Evolutionary conservation across 2,797 vertebrate genomes (phyloP).

Genomic region (Gallinago stenura): DNA sequence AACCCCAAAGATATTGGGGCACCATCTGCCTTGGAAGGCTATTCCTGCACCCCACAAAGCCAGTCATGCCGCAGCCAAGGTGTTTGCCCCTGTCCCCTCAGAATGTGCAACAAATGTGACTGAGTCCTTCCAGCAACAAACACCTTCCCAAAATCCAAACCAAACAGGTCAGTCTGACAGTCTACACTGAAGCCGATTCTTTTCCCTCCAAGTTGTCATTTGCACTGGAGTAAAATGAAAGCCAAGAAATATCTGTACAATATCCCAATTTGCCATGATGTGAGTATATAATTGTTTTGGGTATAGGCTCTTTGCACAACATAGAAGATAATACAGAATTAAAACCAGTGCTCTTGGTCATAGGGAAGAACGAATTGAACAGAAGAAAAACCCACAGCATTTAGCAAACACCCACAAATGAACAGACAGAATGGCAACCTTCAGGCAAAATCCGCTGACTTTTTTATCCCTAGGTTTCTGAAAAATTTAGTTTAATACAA

Average conservation of each 20-base stretch:
- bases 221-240: not conserved
- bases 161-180: rapidly evolving
- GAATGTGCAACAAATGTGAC: rapidly evolving
- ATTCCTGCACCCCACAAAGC: not conserved
- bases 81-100: rapidly evolving
- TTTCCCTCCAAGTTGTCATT: not conserved
- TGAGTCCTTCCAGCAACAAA: not conserved
- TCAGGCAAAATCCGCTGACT: not conserved
- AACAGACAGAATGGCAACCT: not conserved
- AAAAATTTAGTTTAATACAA: not conserved
- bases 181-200: not conserved
- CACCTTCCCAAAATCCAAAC: not conserved
- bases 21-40: not conserved
- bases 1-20: not conserved
- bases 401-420: not conserved
- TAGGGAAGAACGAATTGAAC: not conserved
- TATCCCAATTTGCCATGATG: not conserved
- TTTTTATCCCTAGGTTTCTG: not conserved
- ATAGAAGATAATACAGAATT: not conserved
- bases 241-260: not conserved
- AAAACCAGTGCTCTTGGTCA: not conserved
- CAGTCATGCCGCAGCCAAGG: rapidly evolving
- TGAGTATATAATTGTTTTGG: not conserved
- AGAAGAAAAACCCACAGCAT: not conserved
- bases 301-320: not conserved